Evolutionary conservation across 1,140 invertebrate genomes (phyloP), one percentile per base, ranked within the genome.

Genomic region (Ostrea edulis): DNA sequence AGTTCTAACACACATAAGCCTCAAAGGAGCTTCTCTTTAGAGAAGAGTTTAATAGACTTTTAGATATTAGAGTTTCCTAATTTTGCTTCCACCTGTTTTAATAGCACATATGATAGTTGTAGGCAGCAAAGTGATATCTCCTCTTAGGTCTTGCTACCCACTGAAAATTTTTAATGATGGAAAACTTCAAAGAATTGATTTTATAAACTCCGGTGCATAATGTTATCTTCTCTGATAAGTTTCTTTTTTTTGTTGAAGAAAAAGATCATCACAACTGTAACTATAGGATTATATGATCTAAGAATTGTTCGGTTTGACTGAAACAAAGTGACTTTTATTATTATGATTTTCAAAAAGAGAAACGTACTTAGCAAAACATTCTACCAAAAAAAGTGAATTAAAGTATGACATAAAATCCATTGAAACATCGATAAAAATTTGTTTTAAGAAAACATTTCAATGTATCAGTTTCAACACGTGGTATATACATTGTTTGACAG

Each of bases 111-210:
- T 29, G 25, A 71, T 35, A 25, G 68, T 8, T 29, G 68, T 71
- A 71, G 12, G 29, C n/a, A 29, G 68, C 14, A 12, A 35, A 29
- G 68, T 14, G 29, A 71, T 71, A 71, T 71, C 68, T 29, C 3
- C 12, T 71, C 68, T 29, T 14, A 25, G 68, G 29, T 71, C 22
- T 71, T 11, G 68, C 68, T 25, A 71, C 68, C 68, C 22, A 71
- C 55, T 58, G 55, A 71, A 29, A n/a, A 35, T 71, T 71, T 58
- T 71, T 71, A 71, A 71, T 71, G 25, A 12, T 71, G 11, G 22
- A 25, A 71, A 71, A 71, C 68, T 25, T 71, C 68, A 71, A 71
- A 71, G 68, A 25, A 35, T 71, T 71, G 68, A 71, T 71, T 71
- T 71, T 71, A 25, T 71, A 29, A 68, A 71, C n/a, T 25, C 7